Percentiles rank a stretch among this genome's conserved stretches.
phyloP scores from a whole-genome alignment of 2,888 invertebrate species.

The Allophyes oxyacanthae region DNA sequence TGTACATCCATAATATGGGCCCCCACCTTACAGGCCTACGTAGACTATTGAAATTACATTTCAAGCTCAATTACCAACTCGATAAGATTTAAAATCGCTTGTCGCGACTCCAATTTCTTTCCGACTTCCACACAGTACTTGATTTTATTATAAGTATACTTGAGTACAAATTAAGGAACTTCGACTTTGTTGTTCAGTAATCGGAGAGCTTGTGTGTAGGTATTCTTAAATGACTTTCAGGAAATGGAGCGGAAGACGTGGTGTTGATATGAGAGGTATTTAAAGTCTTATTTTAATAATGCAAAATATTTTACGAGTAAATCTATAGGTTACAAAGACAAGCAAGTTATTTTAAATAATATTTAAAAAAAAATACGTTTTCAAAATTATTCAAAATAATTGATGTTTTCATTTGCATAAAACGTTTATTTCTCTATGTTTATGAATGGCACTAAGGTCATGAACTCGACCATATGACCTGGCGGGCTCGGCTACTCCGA shows the following conservation, averaged over 20 bases:
- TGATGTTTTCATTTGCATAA: too few relatives aligned
- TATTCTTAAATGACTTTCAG: constrained; percentile 57
- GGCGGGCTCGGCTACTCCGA: too few relatives aligned
- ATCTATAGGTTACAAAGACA: too few relatives aligned
- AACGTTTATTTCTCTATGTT: too few relatives aligned
- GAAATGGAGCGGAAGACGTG: constrained; percentile 40
- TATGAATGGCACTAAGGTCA: too few relatives aligned
- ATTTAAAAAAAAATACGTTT: too few relatives aligned
- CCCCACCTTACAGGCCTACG: constrained; percentile 35
- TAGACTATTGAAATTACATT: constrained; percentile 25
- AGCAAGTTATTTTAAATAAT: too few relatives aligned
- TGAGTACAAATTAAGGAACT: constrained; percentile 60
- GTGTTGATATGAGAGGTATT: constrained; percentile 46
- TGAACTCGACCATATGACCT: too few relatives aligned
- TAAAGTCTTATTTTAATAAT: too few relatives aligned
- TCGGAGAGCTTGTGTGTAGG: constrained; percentile 56
- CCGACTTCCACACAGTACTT: constrained; percentile 47
- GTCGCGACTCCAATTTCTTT: constrained; percentile 49
- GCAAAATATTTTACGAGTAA: too few relatives aligned
- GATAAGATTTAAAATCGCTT: constrained; percentile 45
- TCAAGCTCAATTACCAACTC: constrained; percentile 30
- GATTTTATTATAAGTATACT: constrained; percentile 62
- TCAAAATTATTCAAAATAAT: too few relatives aligned
- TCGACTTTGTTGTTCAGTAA: constrained; percentile 58
- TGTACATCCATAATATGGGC: constrained; percentile 50